Percentiles rank a stretch among this genome's conserved stretches.
phyloP scores from a whole-genome alignment of 2,888 invertebrate species.

The Chalcis sispes region DNA sequence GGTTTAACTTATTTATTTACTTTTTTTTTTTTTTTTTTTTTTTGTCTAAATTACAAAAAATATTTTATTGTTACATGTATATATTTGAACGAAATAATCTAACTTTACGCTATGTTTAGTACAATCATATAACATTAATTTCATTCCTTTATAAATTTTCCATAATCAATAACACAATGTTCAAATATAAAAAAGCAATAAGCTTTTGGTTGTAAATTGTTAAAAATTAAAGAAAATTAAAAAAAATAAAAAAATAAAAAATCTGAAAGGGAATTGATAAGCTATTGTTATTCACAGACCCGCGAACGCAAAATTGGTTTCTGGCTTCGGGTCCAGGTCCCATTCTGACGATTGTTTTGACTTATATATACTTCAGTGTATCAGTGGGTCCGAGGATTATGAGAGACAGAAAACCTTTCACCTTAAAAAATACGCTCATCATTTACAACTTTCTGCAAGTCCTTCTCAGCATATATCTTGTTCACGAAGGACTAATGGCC shows the following conservation, averaged over 20 bases:
- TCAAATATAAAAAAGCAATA: not conserved
- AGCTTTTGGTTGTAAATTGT: not conserved
- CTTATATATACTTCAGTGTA: slow-evolving; percentile 84
- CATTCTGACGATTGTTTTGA: slow-evolving; percentile 80
- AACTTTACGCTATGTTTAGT: too few species aligned
- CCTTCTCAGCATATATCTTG: slow-evolving; percentile 86
- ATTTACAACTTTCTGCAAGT: slow-evolving; percentile 94
- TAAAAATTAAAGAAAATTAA: not conserved
- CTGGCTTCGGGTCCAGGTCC: slow-evolving; percentile 84
- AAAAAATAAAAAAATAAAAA: not conserved
- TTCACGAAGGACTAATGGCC: slow-evolving; percentile 78
- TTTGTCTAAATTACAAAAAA: too few species aligned
- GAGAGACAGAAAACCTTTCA: slow-evolving; percentile 89
- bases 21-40: too few species aligned
- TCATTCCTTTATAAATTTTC: not conserved
- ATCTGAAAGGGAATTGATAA: slow-evolving; percentile 1
- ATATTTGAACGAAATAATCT: too few species aligned
- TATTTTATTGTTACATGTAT: too few species aligned
- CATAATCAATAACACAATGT: too few species aligned
- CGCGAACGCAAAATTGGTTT: slow-evolving; percentile 84
- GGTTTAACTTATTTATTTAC: too few species aligned
- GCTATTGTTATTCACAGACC: slow-evolving; percentile 77
- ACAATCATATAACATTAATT: too few species aligned
- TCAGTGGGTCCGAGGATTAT: slow-evolving; percentile 91
- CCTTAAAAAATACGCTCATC: slow-evolving; percentile 86